These are phyloP conservation scores for Drosophila cracens DNA, from an alignment of 2,888 invertebrate genomes.

Conservation along the genomic window DNA sequence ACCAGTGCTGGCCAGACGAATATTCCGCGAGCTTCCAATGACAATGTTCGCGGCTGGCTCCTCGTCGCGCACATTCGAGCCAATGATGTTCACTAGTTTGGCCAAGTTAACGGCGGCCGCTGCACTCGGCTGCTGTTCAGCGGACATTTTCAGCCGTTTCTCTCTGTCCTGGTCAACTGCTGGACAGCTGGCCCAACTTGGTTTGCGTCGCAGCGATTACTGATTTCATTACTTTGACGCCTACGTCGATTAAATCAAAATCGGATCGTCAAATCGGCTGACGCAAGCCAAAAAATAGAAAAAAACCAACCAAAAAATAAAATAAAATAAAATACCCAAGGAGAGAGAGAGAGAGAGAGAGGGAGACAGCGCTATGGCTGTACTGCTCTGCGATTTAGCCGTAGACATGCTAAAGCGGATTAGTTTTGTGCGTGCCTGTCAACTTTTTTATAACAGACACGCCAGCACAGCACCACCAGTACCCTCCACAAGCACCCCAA, in stretches of 20 bases:
- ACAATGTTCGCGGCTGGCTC: background rate
- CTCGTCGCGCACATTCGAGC: constrained; percentile 59
- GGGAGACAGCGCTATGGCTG: background rate
- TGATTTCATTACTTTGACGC: constrained; percentile 66
- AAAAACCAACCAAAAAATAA: background rate
- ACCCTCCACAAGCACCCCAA: background rate
- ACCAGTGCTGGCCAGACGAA: constrained; percentile 65
- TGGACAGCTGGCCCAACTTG: constrained; percentile 30
- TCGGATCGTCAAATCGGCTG: constrained; percentile 49
- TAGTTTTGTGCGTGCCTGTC: constrained; percentile 77
- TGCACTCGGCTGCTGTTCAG: constrained; percentile 23
- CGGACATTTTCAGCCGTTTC: constrained; percentile 21
- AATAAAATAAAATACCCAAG: background rate
- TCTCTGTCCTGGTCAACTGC: constrained; percentile 1
- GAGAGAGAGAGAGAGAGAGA: background rate
- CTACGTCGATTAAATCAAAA: constrained; percentile 77
- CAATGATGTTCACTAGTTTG: constrained; percentile 76
- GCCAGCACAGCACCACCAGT: background rate
- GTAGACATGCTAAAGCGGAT: constrained; percentile 73
- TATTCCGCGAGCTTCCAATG: constrained; percentile 27
- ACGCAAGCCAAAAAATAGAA: constrained; percentile 31
- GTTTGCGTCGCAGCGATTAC: constrained; percentile 57
- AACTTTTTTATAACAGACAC: constrained; percentile 51
- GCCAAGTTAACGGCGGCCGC: constrained; percentile 60
- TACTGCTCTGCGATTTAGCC: constrained; percentile 65